phyloP scores from a whole-genome alignment of 2,888 invertebrate species.

The Lypha dubia region DNA sequence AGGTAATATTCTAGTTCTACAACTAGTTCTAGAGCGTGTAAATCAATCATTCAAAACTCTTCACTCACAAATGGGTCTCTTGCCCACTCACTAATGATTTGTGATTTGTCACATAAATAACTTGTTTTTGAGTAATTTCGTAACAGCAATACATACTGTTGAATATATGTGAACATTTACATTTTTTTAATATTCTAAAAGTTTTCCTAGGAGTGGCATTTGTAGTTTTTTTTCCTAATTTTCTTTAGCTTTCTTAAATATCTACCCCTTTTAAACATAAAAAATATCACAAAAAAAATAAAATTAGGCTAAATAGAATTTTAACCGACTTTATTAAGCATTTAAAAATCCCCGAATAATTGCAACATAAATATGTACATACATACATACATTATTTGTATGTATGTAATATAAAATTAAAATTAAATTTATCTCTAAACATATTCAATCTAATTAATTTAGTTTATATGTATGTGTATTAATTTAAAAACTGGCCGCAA shows the following conservation, averaged over 20 bases:
- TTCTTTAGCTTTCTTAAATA: constrained; percentile 27
- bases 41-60: too few relatives aligned
- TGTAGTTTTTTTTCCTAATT: constrained; percentile 4
- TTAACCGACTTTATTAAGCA: neutral
- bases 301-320: constrained; percentile 31
- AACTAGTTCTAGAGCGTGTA: neutral
- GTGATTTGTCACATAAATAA: too few relatives aligned
- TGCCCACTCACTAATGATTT: neutral
- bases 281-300: neutral
- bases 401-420: constrained; percentile 56
- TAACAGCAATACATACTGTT: neutral
- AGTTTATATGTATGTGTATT: neutral
- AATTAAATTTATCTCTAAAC: constrained; percentile 32
- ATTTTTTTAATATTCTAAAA: constrained; percentile 18
- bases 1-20: neutral
- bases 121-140: neutral
- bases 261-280: neutral
- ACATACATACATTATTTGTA: neutral
- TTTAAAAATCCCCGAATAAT: constrained; percentile 7
- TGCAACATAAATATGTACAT: neutral
- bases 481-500: too few relatives aligned
- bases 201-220: constrained; percentile 3
- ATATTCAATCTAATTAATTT: neutral
- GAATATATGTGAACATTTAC: neutral
- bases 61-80: neutral